These are phyloP conservation scores for Pseudoatta argentina DNA, from an alignment of 1,140 invertebrate species.

Conservation along the genomic window DNA sequence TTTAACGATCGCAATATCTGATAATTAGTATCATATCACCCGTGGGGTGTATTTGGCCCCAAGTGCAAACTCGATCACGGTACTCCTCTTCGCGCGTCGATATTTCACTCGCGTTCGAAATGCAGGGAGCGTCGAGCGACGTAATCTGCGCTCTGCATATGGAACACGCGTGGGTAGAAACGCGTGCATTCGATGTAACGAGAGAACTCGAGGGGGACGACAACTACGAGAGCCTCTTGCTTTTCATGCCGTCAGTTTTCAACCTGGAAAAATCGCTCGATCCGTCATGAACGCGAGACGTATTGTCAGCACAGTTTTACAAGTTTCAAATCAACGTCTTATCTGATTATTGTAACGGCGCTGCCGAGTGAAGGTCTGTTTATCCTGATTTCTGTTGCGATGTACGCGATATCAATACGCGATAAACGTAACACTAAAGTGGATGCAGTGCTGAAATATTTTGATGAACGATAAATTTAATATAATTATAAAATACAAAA, in stretches of 20 bases:
- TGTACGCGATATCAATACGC: neutral
- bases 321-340: conserved; percentile 30
- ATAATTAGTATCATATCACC: conserved; percentile 29
- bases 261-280: conserved; percentile 39
- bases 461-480: neutral
- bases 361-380: conserved; percentile 5
- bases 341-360: conserved; percentile 26
- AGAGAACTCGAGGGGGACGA: conserved; percentile 30
- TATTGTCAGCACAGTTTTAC: conserved; percentile 22
- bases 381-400: neutral
- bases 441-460: neutral
- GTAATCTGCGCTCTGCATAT: conserved; percentile 50
- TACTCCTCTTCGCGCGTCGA: conserved; percentile 32
- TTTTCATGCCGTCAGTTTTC: conserved; percentile 42
- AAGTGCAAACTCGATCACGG: conserved; percentile 35
- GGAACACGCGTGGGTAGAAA: conserved; percentile 40
- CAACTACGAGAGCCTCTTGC: conserved; percentile 28
- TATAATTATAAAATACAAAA: neutral
- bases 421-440: neutral
- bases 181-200: conserved; percentile 43
- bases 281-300: neutral
- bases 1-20: neutral
- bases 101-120: conserved; percentile 48
- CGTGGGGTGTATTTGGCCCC: neutral
- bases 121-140: conserved; percentile 42